Conservation (phyloP, 2,888 invertebrate species). For the Drosophila anomalata region DNA sequence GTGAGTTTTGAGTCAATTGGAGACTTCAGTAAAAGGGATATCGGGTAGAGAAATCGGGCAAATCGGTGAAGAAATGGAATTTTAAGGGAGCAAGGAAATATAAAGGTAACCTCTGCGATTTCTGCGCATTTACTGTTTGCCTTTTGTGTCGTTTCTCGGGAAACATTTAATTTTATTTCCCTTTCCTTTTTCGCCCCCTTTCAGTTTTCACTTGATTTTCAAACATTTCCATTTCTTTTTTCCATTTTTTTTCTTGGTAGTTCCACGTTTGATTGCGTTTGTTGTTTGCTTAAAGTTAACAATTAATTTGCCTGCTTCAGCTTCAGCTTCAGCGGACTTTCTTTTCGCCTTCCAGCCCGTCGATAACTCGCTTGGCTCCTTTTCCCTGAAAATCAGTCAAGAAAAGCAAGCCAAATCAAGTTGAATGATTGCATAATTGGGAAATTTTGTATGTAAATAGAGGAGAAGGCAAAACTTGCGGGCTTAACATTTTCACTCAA, state of each 20-base stretch:
- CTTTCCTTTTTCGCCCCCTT: constrained; percentile 25
- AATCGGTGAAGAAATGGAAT: constrained; percentile 9
- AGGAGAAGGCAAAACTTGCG: constrained; percentile 5
- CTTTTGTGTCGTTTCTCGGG: constrained; percentile 44
- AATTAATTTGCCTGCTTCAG: constrained; percentile 65
- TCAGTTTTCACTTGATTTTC: constrained; percentile 35
- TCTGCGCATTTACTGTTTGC: constrained; percentile 62
- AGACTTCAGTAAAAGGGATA: constrained; percentile 25
- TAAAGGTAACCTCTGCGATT: constrained; percentile 50
- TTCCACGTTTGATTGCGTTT: constrained; percentile 78
- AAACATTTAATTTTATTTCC: constrained; percentile 46
- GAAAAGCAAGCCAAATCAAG: constrained; percentile 43
- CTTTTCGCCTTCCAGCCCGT: not conserved
- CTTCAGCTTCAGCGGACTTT: constrained; percentile 15
- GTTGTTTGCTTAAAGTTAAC: constrained; percentile 78
- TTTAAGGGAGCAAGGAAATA: constrained; percentile 33
- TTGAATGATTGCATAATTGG: constrained; percentile 50
- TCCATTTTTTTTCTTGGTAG: constrained; percentile 26
- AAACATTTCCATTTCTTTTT: constrained; percentile 17
- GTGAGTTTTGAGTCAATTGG: constrained; percentile 49
- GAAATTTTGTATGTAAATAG: constrained; percentile 50
- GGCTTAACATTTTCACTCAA: constrained; percentile 29
- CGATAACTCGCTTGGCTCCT: constrained; percentile 5
- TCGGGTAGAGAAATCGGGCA: not conserved
- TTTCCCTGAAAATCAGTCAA: constrained; percentile 62